phyloP scores from a whole-genome alignment of 1,140 invertebrate genomes.

The Laodelphax striatellus region DNA sequence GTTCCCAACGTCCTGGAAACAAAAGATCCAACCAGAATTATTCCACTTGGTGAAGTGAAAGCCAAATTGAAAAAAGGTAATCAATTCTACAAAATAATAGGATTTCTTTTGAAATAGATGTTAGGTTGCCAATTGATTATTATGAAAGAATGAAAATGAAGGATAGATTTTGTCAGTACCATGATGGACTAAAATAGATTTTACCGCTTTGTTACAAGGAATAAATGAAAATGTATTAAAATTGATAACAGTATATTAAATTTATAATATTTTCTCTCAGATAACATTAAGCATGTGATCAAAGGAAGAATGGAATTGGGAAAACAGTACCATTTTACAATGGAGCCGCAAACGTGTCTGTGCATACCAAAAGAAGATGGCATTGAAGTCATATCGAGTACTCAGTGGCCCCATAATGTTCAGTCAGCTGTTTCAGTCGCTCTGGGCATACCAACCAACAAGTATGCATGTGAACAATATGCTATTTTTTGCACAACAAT shows the following conservation, averaged over 20 bases:
- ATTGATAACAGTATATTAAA: too few relatives aligned
- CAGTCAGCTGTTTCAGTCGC: slow-evolving; percentile 20
- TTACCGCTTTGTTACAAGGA: too few relatives aligned
- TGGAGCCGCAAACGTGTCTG: slow-evolving; percentile 53
- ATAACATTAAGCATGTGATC: slow-evolving; percentile 34
- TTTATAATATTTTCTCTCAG: background rate
- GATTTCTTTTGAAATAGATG: too few relatives aligned
- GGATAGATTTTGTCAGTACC: too few relatives aligned
- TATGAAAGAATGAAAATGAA: too few relatives aligned
- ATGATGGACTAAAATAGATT: too few relatives aligned
- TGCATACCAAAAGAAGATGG: slow-evolving; percentile 51
- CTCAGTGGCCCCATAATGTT: slow-evolving; percentile 29
- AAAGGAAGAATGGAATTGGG: slow-evolving; percentile 37
- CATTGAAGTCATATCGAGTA: slow-evolving; percentile 45
- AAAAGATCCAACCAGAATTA: slow-evolving; percentile 30
- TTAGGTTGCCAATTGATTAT: too few relatives aligned
- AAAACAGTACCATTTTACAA: slow-evolving; percentile 47
- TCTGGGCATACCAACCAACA: slow-evolving; percentile 23
- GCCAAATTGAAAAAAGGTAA: slow-evolving; percentile 13
- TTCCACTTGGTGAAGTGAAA: background rate
- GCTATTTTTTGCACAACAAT: too few relatives aligned
- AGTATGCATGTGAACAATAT: slow-evolving; percentile 12
- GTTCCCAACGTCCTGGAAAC: slow-evolving; percentile 44
- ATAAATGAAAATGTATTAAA: background rate
- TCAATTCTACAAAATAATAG: background rate